Evolutionary conservation across 2,888 invertebrate genomes (phyloP), one percentile per base, ranked within the genome.

Genomic region (Cantharis lateralis): DNA sequence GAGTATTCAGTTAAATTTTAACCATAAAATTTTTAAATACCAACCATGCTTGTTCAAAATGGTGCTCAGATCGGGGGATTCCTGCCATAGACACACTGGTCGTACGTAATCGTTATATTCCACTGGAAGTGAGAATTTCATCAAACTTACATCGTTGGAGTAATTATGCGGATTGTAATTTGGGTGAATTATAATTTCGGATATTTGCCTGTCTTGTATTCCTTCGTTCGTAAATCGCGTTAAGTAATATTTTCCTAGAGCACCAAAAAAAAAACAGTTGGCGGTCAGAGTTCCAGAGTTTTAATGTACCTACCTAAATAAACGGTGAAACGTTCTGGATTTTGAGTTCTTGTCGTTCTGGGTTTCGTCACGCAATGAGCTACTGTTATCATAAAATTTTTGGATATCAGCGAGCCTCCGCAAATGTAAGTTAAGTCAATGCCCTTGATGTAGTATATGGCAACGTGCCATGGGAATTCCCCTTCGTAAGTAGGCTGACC

Each of bases 391-490:
- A 88, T 78, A 73, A 87, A 85, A 15, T 76, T 72, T n/a, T 73
- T 76, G 9, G 85, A 84, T 9, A 88, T 83, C n/a, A 88, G 80
- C 0, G 86, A 84, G 9, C 83, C 87, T 1, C 87, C 87, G 74
- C 88, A 88, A 61, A 85, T 85, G 76, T 87, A 87, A 3, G 83
- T 84, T 24, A 87, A 75, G 74, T 87, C 86, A 15, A 85, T 84
- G 2, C 86, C 85, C 80, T 82, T 83, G 0, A 91, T 89, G 81
- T 91, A 91, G 83, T 93, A 93, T 0, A 93, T 84, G 0, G 93
- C 93, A 13, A 91, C 91, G 85, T 93, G 93, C 93, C 93, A 93
- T 0, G 93, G 93, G 90, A 92, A 93, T 82, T 93, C 91, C 0
- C 92, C 93, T 77, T 91, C 91, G 61, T 89, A 84, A 0, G 92